Evolutionary conservation across 2,888 invertebrate species (phyloP), one percentile per base, ranked within the genome.

Genomic region (Helicoverpa assulta): DNA sequence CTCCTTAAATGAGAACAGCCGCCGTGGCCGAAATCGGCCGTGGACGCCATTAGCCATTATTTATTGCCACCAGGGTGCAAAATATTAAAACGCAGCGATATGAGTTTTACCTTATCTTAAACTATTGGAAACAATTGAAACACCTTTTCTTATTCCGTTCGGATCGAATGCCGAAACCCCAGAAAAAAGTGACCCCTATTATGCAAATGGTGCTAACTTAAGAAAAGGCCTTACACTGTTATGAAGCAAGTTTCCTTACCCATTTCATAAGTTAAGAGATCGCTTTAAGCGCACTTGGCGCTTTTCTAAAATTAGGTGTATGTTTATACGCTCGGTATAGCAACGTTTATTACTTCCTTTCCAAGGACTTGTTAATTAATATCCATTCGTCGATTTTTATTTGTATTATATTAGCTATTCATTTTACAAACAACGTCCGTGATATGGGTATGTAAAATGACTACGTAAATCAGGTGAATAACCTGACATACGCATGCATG

Each of bases 331-430:
- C 81, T 85, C 63, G 78, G 76, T 84, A 78, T 72, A 82, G 61
- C 80, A 57, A 78, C 77, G 78, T 89, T 89, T 89, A 89, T 84
- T 77, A 84, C 86, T 88, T 89, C 88, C 88, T 82, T 61, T 64
- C 75, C 77, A 78, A 78, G 79, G 76, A 71, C 67, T 80, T 84
- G 33, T 72, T 85, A 87, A 90, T 89, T 87, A 86, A 86, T 84
- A 81, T 84, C 75, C 78, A 70, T 83, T 80, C 70, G 71, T 78
- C 79, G 66, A 61, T 75, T 80, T 78, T 76, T 83, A 80, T 81
- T 80, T 76, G 60, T 78, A 57, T 75, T 64, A 40, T 37, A 60
- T 56, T 72, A 60, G 54, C 59, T 66, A 63, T 70, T 70, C 60
- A 75, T 76, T 75, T 78, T 65, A 64, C 57, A 43, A 57, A 63